These are phyloP conservation scores for Drosophila conformis DNA, from an alignment of 2,888 invertebrate species.

Conservation along the genomic window DNA sequence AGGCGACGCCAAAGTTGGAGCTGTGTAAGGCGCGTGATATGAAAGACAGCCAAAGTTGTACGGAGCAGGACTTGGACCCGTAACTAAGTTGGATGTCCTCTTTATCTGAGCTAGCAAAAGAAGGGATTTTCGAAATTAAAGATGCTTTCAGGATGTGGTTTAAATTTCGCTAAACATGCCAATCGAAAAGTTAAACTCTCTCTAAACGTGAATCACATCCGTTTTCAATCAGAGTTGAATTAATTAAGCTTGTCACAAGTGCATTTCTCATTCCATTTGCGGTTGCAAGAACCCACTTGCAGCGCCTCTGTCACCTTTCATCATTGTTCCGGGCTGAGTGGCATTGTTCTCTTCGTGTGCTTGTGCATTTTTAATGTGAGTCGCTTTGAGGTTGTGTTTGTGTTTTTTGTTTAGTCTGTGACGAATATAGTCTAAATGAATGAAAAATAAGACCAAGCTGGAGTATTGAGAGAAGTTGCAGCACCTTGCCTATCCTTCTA, in stretches of 20 bases:
- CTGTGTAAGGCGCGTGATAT: slow-evolving; percentile 68
- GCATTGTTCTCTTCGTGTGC: slow-evolving; percentile 57
- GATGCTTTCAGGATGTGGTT: slow-evolving; percentile 21
- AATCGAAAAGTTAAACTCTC: slow-evolving; percentile 36
- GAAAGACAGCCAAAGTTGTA: slow-evolving; percentile 74
- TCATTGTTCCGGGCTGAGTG: slow-evolving; percentile 21
- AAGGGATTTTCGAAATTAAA: slow-evolving; percentile 29
- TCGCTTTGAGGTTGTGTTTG: slow-evolving; percentile 65
- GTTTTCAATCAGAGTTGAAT: slow-evolving; percentile 57
- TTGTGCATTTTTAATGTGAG: slow-evolving; percentile 67
- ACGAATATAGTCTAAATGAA: slow-evolving; percentile 25
- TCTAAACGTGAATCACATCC: slow-evolving; percentile 27
- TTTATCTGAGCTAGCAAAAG: slow-evolving; percentile 30
- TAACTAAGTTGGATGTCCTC: slow-evolving; percentile 25
- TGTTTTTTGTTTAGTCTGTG: slow-evolving; percentile 35
- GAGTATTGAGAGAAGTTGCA: slow-evolving; percentile 19
- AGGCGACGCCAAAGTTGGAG: slow-evolving; percentile 63
- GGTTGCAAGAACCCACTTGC: background rate
- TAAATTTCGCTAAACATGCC: slow-evolving; percentile 31
- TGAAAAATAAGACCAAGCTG: slow-evolving; percentile 5
- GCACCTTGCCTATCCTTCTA: slow-evolving; percentile 1
- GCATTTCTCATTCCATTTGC: slow-evolving; percentile 15
- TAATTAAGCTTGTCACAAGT: slow-evolving; percentile 64
- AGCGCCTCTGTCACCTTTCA: slow-evolving; percentile 5
- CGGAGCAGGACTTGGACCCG: slow-evolving; percentile 27